Evolutionary conservation across 2,888 invertebrate genomes (phyloP), one percentile per base, ranked within the genome.

Genomic region (Nomada lathburiana): DNA sequence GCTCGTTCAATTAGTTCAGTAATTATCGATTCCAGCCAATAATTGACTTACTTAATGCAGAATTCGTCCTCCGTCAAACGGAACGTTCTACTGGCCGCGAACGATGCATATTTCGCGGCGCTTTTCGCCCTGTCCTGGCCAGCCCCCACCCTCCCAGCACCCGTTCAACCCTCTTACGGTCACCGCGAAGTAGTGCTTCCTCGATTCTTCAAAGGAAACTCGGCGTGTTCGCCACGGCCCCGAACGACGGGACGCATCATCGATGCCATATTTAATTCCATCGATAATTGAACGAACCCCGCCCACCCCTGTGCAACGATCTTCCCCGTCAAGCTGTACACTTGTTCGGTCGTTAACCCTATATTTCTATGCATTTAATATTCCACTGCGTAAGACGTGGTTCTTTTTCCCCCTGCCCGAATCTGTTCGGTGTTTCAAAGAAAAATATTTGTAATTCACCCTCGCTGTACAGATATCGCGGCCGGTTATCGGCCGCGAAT

Each of bases 1-100:
- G 53, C 71, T 75, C 74, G 74, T 77, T 77, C 82, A 82, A 78
- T 83, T 77, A 82, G 73, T 75, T 68, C 78, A 55, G 67, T 70
- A 71, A 82, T 82, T 82, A 78, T 71, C 80, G 76, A 82, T 82
- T 77, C 81, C 68, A 18, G 53, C 59, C 65, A 70, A 47, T 83
- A 74, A 83, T 81, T 81, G 83, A 83, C 73, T 83, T 81, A 77
- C 72, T 82, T 82, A 71, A 82, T 74, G 77, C 82, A 73, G 77
- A 65, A 73, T 83, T 77, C 64, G 82, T 80, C 67, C 60, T 57
- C 81, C 80, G 80, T 76, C 75, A 75, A 82, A 81, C 82, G 82
- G 64, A 76, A 82, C 82, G 69, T 65, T 76, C 52, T 57, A 29
- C 55, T 76, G 73, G 73, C 82, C 82, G 75, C 76, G 81, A 82